Evolutionary conservation across 35 echinoderm and acorn worm species (phyloP).

Genomic region (Hemicentrotus pulcherrimus): DNA sequence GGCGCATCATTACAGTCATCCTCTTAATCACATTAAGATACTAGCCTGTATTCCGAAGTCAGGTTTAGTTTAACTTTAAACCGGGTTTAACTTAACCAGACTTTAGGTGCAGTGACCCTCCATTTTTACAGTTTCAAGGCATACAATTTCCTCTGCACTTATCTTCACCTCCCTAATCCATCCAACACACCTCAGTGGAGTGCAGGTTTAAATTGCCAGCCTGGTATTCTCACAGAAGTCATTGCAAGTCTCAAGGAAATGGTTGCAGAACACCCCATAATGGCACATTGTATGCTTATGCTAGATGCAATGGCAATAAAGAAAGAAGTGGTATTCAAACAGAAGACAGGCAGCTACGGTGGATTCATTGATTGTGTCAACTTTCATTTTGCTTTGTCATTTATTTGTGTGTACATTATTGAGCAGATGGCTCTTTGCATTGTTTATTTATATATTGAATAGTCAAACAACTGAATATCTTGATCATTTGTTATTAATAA

Average conservation of each 20-base stretch:
- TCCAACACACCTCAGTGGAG: conserved; percentile 62
- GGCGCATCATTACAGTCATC: too few relatives aligned
- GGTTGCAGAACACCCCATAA: conserved; percentile 48
- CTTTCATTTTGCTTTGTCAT: not conserved
- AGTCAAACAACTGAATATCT: too few relatives aligned
- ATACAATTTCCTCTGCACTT: conserved; percentile 59
- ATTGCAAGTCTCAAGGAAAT: conserved; percentile 55
- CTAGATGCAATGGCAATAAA: conserved; percentile 70
- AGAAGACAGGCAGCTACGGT: conserved; percentile 56
- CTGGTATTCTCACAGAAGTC: conserved; percentile 65
- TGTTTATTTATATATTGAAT: too few relatives aligned
- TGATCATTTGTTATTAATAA: too few relatives aligned
- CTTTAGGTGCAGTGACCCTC: conserved; percentile 56
- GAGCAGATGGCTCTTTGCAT: too few relatives aligned
- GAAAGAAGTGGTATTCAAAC: conserved; percentile 72
- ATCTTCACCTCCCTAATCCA: conserved; percentile 65
- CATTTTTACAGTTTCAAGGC: conserved; percentile 63
- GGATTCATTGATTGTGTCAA: conserved; percentile 70
- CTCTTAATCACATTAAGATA: too few relatives aligned
- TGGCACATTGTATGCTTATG: conserved; percentile 65
- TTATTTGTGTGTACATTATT: too few relatives aligned
- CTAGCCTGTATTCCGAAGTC: too few relatives aligned
- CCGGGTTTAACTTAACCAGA: too few relatives aligned
- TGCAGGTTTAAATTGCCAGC: conserved; percentile 58
- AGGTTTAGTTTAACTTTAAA: too few relatives aligned